A percentile compares a stretch with the other conserved stretches of the same genome.
phyloP scores from a whole-genome alignment of 2,888 invertebrate genomes.

The Polydesmus complanatus region DNA sequence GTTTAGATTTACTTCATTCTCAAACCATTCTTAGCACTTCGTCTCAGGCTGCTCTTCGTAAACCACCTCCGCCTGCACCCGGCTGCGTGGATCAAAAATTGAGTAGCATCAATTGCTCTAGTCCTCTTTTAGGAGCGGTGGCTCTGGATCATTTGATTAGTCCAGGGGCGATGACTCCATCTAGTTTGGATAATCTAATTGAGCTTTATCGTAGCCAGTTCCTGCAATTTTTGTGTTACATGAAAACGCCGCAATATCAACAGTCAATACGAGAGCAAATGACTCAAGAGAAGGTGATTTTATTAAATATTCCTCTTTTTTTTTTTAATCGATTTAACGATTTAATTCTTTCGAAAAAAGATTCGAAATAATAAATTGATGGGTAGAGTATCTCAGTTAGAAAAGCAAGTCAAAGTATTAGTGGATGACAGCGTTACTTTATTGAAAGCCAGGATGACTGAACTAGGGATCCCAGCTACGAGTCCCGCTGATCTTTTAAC shows the following conservation, averaged over 20 bases:
- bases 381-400: slow-evolving; percentile 72
- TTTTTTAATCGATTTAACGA: not conserved
- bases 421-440: slow-evolving; percentile 83
- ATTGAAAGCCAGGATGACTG: slow-evolving; percentile 75
- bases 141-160: slow-evolving; percentile 62
- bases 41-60: slow-evolving; percentile 38
- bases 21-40: slow-evolving; percentile 77
- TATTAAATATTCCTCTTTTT: slow-evolving; percentile 12
- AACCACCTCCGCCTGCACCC: slow-evolving; percentile 55
- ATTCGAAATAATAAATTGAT: slow-evolving; percentile 67
- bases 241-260: slow-evolving; percentile 65
- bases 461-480: slow-evolving; percentile 63
- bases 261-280: slow-evolving; percentile 58
- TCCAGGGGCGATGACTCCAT: slow-evolving; percentile 38
- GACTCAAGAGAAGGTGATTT: slow-evolving; percentile 53
- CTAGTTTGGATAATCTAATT: slow-evolving; percentile 57
- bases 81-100: slow-evolving; percentile 84
- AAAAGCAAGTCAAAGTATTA: slow-evolving; percentile 80
- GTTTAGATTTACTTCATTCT: slow-evolving; percentile 73
- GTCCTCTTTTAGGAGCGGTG: slow-evolving; percentile 45
- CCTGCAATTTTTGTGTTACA: slow-evolving; percentile 64
- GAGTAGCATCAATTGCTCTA: slow-evolving; percentile 42
- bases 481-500: slow-evolving; percentile 71
- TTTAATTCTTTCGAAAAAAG: slow-evolving; percentile 32
- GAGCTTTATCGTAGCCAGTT: slow-evolving; percentile 77